Evolutionary conservation across 2,113 vertebrate genomes (phyloP).

Genomic region (Grantiella picta): DNA sequence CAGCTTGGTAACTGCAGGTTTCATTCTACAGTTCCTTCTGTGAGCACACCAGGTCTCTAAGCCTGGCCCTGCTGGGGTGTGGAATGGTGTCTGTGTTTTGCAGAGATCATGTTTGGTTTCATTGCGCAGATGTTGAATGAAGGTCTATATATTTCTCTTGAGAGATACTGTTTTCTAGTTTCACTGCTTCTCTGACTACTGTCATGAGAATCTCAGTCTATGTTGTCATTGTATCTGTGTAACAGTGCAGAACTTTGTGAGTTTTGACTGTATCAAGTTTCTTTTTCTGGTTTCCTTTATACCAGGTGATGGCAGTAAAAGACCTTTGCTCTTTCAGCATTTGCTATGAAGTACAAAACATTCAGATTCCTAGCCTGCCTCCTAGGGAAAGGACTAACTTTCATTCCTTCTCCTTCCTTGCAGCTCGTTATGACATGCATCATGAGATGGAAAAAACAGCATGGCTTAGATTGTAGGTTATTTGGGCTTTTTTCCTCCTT

Average conservation of each 20-base stretch:
- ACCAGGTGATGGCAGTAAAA: constrained; percentile 76
- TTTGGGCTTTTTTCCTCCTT: not conserved
- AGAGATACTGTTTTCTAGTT: not conserved
- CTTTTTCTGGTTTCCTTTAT: constrained; percentile 28
- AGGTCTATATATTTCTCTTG: not conserved
- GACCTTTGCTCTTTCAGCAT: constrained; percentile 36
- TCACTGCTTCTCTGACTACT: not conserved
- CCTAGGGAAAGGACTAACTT: not conserved
- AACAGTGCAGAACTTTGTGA: not conserved
- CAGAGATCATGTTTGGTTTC: not conserved
- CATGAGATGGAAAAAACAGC: not conserved
- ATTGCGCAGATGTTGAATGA: not conserved
- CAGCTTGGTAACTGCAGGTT: not conserved
- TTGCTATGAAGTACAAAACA: not conserved
- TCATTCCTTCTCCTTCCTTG: not conserved
- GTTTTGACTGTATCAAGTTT: not conserved
- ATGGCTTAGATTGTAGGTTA: not conserved
- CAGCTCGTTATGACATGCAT: not conserved
- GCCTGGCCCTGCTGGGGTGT: not conserved
- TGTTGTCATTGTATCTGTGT: not conserved
- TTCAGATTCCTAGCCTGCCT: not conserved
- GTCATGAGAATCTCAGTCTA: not conserved
- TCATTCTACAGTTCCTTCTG: not conserved
- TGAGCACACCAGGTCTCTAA: not conserved
- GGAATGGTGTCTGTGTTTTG: not conserved